Conservation (phyloP, 2,797 vertebrate genomes). For the Characodon lateralis region DNA sequence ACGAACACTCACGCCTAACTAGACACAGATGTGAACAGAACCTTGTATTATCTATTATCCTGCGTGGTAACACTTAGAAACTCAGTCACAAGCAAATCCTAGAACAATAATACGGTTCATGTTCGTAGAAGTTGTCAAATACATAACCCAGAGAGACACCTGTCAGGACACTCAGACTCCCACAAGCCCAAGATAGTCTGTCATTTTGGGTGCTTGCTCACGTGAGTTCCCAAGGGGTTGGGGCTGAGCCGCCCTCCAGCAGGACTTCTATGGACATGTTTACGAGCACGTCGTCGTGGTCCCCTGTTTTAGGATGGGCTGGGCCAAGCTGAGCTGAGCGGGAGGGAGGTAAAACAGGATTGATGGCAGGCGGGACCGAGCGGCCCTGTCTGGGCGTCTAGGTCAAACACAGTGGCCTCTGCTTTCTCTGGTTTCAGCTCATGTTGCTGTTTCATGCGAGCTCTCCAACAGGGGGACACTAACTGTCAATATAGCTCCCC, state of each 20-base stretch:
- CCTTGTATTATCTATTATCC: background rate
- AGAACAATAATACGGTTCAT: constrained; percentile 41
- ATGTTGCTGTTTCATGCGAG: constrained; percentile 71
- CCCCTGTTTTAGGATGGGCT: constrained; percentile 58
- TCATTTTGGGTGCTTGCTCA: constrained; percentile 52
- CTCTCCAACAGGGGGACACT: constrained; percentile 72
- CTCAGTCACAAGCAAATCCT: constrained; percentile 20
- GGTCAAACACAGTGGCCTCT: constrained; percentile 71
- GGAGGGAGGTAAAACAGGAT: constrained; percentile 41
- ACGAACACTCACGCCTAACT: constrained; percentile 2
- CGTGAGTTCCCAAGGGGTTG: constrained; percentile 54
- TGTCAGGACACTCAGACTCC: constrained; percentile 68
- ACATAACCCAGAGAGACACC: constrained; percentile 56
- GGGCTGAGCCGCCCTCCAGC: constrained; percentile 59
- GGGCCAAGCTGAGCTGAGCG: constrained; percentile 29
- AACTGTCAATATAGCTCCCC: constrained; percentile 72
- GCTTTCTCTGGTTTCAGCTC: constrained; percentile 75
- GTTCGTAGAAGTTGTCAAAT: constrained; percentile 28
- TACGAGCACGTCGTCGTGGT: constrained; percentile 58
- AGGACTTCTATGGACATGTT: constrained; percentile 81
- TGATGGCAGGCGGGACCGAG: constrained; percentile 68
- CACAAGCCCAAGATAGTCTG: constrained; percentile 64
- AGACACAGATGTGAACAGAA: constrained; percentile 6
- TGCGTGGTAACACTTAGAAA: constrained; percentile 5
- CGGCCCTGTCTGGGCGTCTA: constrained; percentile 72